A percentile compares a stretch with the other conserved stretches of the same genome.
Conservation (phyloP, 2,113 vertebrate genomes). For the Enhydra lutris region DNA sequence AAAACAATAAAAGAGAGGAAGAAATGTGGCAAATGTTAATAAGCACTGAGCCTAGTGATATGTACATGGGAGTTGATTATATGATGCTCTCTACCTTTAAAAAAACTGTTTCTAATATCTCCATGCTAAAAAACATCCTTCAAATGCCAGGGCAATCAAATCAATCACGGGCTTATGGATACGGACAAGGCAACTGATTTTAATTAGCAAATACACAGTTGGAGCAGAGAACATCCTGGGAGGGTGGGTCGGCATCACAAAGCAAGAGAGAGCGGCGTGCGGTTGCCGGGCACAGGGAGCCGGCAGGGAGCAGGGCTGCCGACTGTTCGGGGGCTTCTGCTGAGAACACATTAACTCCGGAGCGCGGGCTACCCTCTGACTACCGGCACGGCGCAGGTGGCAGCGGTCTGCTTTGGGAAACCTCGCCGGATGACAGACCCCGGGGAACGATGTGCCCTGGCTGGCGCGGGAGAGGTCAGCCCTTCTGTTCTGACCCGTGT, state of each 20-base stretch:
- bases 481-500: neutral
- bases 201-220: neutral
- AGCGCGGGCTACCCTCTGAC: neutral
- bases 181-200: neutral
- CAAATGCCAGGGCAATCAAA: neutral
- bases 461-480: neutral
- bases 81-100: neutral
- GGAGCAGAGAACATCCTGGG: neutral
- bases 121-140: neutral
- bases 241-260: neutral
- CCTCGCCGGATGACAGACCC: neutral
- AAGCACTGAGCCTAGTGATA: neutral
- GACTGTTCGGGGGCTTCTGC: neutral
- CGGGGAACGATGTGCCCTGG: no score
- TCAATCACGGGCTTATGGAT: neutral
- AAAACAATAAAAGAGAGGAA: neutral
- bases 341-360: neutral
- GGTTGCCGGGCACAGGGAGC: neutral
- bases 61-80: neutral
- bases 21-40: neutral
- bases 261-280: neutral
- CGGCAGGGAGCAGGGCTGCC: neutral
- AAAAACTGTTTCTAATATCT: neutral
- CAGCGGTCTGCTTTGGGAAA: neutral
- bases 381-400: no score